Base-by-base conservation (phyloP, 30 jellyfish, hydroid and myxozoan species). In the Hydractinia echinata region DNA sequence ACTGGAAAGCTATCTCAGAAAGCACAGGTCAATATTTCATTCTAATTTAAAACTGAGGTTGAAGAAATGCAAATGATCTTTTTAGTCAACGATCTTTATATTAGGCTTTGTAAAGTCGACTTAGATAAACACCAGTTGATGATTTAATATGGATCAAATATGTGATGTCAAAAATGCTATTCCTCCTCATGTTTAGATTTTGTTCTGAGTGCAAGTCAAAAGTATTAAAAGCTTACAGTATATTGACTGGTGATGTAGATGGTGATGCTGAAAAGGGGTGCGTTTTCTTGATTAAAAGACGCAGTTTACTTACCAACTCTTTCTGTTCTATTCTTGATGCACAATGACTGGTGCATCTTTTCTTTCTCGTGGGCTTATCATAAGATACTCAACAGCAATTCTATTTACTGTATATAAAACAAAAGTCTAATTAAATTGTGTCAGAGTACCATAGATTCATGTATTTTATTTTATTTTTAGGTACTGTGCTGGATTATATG, bases 231-330 rank as follows among this genome's bases (percentile, higher is more conserved):
- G 98, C 98, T 51, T 91, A 86, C 76, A 86, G 92, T 44, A 91
- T 91, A 64, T 70, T 91, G n/a, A 54, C 96, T 54, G 98, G 98
- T 14, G 98, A 91, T 66, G 86, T 86, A 6, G 98, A 82, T 52
- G 98, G 98, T 4, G 98, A 91, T 54, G 76, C 96, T 50, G 98
- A 91, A 86, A 91, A 87, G 56, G 98, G 98, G 98, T 91, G 67
- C 4, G 69, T 58, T 58, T 11, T 58, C 19, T 16, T 16, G 44
- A 30, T 30, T 30, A 30, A 30, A 30, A 30, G 44, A 30, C 44
- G 44, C 44, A 30, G 44, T 2, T 30, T 30, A 30, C 44, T 30
- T 30, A 30, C 44, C 44, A 30, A 30, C 44, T 30, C 44, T 30
- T 30, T 3, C 19, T 58, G 19, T 11, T 13, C 69, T 58, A 11